Evolutionary conservation across 2,113 vertebrate genomes (phyloP), one percentile per base, ranked within the genome.

Genomic region (Stigmatopora nigra): DNA sequence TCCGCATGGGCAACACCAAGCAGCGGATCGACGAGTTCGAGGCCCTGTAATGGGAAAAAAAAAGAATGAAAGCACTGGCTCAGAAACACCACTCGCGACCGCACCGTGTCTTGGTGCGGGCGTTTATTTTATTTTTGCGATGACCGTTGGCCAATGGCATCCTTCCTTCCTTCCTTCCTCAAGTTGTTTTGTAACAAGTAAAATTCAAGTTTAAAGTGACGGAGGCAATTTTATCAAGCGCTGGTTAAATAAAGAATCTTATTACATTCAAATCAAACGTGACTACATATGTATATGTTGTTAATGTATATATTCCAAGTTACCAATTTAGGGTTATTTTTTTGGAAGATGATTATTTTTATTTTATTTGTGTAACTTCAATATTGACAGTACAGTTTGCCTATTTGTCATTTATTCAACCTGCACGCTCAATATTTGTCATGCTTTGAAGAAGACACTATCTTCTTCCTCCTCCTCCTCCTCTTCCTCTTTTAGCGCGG

Each of bases 1-100:
- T 99, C 84, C 95, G 95, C 2, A 88, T 91, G 89, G 97, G 97
- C 81, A 96, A 98, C 90, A 99, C 97, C 82, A 98, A 98, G 91
- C 97, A 99, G 91, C 92, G 95, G 78, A 92, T 98, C 0, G 95
- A 99, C 9, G 97, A 99, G 89, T 98, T 98, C 57, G 95, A 99
- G 83, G 91, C 94, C 14, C 91, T 99, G 93, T 99, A 94, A 83
- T 10, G 53, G 59, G 66, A 70, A 59, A 55, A 11, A 1, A 61
- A 11, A 59, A 55, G 7, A 1, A 61, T 5, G 1, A 11, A 61
- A 61, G 41, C 59, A 61, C 59, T 61, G n/a, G 25, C 25, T 31
- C 25, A 31, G 16, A 8, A 58, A 61, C 52, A 14, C 53, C 15
- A 56, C 22, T 14, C 15, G 45, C 41, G 22, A 5, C 51, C 19